A percentile compares a stretch with the other conserved stretches of the same genome.
phyloP scores from a whole-genome alignment of 2,888 invertebrate genomes.

The Phasia obesa region DNA sequence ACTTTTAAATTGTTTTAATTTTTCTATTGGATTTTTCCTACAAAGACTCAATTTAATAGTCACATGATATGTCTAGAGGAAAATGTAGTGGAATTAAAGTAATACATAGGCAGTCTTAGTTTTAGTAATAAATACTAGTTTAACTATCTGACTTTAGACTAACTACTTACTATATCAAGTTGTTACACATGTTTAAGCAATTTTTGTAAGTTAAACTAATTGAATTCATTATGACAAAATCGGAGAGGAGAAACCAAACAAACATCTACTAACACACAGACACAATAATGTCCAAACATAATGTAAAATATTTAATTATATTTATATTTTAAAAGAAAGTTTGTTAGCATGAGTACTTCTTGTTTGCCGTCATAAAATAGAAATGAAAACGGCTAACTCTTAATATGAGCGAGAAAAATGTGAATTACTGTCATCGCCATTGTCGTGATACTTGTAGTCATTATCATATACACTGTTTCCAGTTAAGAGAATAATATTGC shows the following conservation, averaged over 20 bases:
- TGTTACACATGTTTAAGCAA: slow-evolving; percentile 26
- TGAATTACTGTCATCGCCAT: slow-evolving; percentile 40
- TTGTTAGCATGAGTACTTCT: slow-evolving; percentile 20
- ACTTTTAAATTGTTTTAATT: slow-evolving; percentile 48
- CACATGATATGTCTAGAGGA: no score
- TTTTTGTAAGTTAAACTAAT: slow-evolving; percentile 55
- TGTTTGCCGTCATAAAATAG: slow-evolving; percentile 29
- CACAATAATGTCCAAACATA: slow-evolving; percentile 22
- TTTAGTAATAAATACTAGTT: slow-evolving; percentile 13
- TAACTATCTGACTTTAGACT: background rate
- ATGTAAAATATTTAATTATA: slow-evolving; percentile 30
- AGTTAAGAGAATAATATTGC: no score
- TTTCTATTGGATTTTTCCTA: slow-evolving; percentile 1
- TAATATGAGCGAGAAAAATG: slow-evolving; percentile 51
- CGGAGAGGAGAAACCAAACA: slow-evolving; percentile 49
- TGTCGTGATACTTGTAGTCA: slow-evolving; percentile 20
- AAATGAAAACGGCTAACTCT: slow-evolving; percentile 59
- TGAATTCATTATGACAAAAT: slow-evolving; percentile 65
- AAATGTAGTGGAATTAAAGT: slow-evolving; percentile 3
- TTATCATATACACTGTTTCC: slow-evolving; percentile 38
- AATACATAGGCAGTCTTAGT: background rate
- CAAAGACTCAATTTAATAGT: no score
- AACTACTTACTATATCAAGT: no score
- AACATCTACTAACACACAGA: slow-evolving; percentile 27
- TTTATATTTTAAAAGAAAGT: slow-evolving; percentile 60